A percentile compares a stretch with the other conserved stretches of the same genome.
These are phyloP conservation scores for Cyprinus carpio DNA, from an alignment of 2,113 vertebrate species.

Conservation along the genomic window DNA sequence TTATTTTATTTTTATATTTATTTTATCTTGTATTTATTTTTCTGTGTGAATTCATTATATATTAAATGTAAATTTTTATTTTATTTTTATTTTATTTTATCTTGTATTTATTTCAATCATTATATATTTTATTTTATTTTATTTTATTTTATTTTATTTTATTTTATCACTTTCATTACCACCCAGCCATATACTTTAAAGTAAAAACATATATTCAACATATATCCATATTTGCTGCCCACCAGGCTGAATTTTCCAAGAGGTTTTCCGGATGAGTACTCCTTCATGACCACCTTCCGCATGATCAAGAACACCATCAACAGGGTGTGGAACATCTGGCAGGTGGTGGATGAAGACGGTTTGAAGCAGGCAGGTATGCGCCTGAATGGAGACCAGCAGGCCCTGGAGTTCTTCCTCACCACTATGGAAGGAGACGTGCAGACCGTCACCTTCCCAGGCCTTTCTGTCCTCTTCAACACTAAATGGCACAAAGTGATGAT, in stretches of 20 bases:
- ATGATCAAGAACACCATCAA: constrained; percentile 80
- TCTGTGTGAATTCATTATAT: no score
- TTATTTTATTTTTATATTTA: no score
- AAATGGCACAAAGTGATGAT: constrained; percentile 85
- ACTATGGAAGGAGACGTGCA: constrained; percentile 76
- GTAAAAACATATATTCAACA: not conserved
- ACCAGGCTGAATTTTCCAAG: constrained; percentile 77
- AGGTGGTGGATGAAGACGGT: constrained; percentile 77
- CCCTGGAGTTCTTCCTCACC: constrained; percentile 80
- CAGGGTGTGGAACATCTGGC: constrained; percentile 84
- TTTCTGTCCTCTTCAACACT: constrained; percentile 81
- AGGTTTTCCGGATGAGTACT: constrained; percentile 81
- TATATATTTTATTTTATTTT: no score
- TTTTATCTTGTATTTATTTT: no score
- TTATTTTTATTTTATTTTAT: not conserved
- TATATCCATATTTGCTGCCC: not conserved
- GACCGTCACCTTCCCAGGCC: constrained; percentile 76
- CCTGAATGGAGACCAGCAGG: constrained; percentile 79
- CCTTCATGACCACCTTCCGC: constrained; percentile 81
- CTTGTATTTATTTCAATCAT: not conserved
- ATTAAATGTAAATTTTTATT: not conserved
- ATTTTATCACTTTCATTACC: not conserved
- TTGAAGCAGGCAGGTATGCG: constrained; percentile 77
- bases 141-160: not conserved
- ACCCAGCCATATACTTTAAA: not conserved